Conservation (phyloP, 2,888 invertebrate species). For the Amblyteles armatorius region DNA sequence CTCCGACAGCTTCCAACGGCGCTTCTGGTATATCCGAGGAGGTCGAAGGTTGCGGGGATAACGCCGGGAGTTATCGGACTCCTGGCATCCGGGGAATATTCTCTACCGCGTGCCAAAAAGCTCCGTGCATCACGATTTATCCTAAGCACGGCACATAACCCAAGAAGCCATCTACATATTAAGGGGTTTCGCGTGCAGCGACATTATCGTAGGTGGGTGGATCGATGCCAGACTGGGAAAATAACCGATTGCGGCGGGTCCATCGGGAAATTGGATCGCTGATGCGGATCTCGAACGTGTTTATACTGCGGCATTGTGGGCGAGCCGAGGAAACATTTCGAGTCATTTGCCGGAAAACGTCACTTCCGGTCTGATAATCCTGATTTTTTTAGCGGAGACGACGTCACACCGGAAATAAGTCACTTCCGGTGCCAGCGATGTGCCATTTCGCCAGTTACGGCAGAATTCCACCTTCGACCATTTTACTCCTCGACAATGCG, state of each 20-base stretch:
- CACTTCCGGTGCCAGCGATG: neutral
- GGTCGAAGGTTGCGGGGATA: slow-evolving; percentile 59
- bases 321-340: neutral
- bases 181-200: slow-evolving; percentile 22
- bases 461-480: too few species aligned
- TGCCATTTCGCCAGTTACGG: too few species aligned
- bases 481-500: neutral
- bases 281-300: slow-evolving; percentile 11
- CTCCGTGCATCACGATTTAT: slow-evolving; percentile 41
- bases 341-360: neutral
- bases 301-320: neutral
- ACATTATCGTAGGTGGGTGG: slow-evolving; percentile 41
- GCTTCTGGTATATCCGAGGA: slow-evolving; percentile 20
- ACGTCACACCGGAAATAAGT: neutral
- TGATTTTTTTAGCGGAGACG: neutral
- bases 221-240: slow-evolving; percentile 16
- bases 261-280: slow-evolving; percentile 18
- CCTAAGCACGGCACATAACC: slow-evolving; percentile 9
- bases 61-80: slow-evolving; percentile 34
- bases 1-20: slow-evolving; percentile 20
- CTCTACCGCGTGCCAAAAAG: slow-evolving; percentile 58
- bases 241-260: neutral
- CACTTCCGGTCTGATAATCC: neutral
- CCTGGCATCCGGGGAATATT: slow-evolving; percentile 13
- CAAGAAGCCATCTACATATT: slow-evolving; percentile 15